Percentiles rank a stretch among this genome's conserved stretches.
Conservation (phyloP, 2,797 vertebrate genomes). For the Muscicapa comitata region DNA sequence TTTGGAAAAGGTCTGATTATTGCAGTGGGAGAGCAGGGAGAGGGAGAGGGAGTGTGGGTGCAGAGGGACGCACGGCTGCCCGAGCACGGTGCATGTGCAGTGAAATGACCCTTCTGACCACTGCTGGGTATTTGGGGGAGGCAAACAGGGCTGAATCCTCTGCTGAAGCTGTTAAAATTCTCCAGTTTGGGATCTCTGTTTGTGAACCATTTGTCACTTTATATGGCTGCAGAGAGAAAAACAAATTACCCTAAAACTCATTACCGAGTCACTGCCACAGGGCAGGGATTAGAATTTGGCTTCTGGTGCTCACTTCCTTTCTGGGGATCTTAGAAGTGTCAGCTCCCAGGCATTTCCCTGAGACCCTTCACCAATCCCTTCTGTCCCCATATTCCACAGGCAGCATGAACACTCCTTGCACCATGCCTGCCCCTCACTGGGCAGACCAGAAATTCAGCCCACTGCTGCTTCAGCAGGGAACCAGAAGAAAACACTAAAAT, state of each 20-base stretch:
- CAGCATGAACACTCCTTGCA: background rate
- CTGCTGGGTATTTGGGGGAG: background rate
- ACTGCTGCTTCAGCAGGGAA: background rate
- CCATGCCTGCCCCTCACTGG: background rate
- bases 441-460: background rate
- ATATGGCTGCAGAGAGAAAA: background rate
- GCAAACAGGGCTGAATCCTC: background rate
- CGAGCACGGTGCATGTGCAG: accelerated
- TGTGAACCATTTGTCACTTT: background rate
- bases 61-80: background rate
- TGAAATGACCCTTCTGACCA: background rate
- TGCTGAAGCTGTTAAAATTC: background rate
- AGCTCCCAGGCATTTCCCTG: background rate
- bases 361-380: background rate
- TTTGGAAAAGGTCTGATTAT: background rate
- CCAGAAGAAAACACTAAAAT: background rate
- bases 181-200: background rate
- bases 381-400: background rate
- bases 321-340: accelerated
- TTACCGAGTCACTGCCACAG: accelerated
- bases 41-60: background rate
- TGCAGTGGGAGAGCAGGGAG: background rate
- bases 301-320: background rate
- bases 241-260: background rate
- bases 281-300: background rate